phyloP scores from a whole-genome alignment of 2,113 vertebrate species.

The Microcebus jonahi region DNA sequence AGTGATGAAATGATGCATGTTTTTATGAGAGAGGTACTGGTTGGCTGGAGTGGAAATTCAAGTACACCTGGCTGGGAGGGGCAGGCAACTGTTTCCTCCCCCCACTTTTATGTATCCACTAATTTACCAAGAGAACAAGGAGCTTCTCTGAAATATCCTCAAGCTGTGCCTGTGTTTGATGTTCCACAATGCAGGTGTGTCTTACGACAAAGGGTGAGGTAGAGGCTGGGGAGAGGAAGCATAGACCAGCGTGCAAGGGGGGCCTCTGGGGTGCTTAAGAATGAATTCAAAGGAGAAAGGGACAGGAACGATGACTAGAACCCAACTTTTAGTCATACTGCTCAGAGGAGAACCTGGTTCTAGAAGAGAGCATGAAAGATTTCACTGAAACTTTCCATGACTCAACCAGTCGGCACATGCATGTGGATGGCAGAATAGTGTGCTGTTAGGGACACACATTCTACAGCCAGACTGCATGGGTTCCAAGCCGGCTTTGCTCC shows the following conservation, averaged over 20 bases:
- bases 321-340: not conserved
- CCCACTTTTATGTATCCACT: not conserved
- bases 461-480: not conserved
- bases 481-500: not conserved
- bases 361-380: not conserved
- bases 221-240: not conserved
- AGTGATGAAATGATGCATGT: not conserved
- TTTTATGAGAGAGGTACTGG: not conserved
- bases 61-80: not conserved
- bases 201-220: not conserved
- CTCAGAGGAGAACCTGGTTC: not conserved
- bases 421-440: not conserved
- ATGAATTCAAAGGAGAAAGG: not conserved
- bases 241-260: not conserved
- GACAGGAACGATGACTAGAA: too few species aligned
- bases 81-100: not conserved
- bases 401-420: rapidly evolving
- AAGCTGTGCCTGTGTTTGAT: not conserved
- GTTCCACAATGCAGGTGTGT: not conserved
- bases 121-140: not conserved
- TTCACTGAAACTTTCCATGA: not conserved
- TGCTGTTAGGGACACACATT: not conserved
- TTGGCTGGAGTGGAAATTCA: not conserved
- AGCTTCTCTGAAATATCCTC: not conserved
- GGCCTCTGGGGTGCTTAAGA: not conserved